Percentiles rank a stretch among this genome's conserved stretches.
Conservation (phyloP, 64 coral and sea anemone species). For the Porites lutea region DNA sequence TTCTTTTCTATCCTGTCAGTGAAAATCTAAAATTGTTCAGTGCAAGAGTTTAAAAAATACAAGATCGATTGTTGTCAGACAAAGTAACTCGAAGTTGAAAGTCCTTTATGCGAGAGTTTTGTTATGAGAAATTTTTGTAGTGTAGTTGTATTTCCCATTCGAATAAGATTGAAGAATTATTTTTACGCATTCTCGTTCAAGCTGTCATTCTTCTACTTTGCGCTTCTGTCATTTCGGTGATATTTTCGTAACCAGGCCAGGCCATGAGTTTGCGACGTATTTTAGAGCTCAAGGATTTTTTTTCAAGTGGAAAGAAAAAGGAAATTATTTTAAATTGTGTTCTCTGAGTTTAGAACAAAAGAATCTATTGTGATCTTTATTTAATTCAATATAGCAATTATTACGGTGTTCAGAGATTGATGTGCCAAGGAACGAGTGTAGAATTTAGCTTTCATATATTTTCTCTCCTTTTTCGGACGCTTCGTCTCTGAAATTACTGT, state of each 20-base stretch:
- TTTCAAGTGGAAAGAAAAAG: neutral
- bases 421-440: neutral
- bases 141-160: too few relatives aligned
- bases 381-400: slow-evolving; percentile 9
- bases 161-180: too few relatives aligned
- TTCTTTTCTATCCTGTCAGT: too few relatives aligned
- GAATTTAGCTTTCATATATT: too few relatives aligned
- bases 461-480: neutral
- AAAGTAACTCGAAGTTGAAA: too few relatives aligned
- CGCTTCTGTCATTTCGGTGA: neutral
- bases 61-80: too few relatives aligned
- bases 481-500: neutral
- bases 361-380: slow-evolving; percentile 42
- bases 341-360: slow-evolving; percentile 1
- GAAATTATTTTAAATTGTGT: slow-evolving; percentile 36
- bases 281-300: neutral
- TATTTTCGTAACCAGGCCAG: neutral
- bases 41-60: too few relatives aligned
- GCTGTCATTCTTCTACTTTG: too few relatives aligned
- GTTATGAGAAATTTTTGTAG: too few relatives aligned
- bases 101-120: too few relatives aligned
- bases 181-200: too few relatives aligned
- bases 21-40: too few relatives aligned
- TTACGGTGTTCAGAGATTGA: neutral
- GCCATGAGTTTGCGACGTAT: neutral